Evolutionary conservation across 2,797 vertebrate species (phyloP), one percentile per base, ranked within the genome.

Genomic region (Valencia hispanica): DNA sequence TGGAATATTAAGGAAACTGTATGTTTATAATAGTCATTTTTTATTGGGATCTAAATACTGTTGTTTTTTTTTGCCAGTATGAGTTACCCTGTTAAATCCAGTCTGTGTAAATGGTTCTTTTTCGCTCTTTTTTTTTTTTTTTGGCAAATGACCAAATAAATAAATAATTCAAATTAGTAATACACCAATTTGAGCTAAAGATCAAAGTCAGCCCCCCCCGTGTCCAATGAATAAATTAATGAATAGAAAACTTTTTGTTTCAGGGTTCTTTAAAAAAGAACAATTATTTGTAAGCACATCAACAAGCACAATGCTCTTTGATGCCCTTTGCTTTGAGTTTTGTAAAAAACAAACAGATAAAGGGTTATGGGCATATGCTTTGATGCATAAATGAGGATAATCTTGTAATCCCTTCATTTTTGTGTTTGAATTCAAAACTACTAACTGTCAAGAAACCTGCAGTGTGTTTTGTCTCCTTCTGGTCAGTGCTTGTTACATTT

Each of bases 281-380:
- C n/a, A n/a, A n/a, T n/a, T n/a, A 5, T 66, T 22, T 1, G 4
- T 66, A 43, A 41, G 12, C 20, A 22, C 36, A 66, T 41, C 36
- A 41, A 12, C 63, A 3, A n/a, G 22, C 63, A 66, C 11, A 14
- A n/a, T 25, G 36, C 41, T 66, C 63, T 66, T 66, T 66, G 63
- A 66, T 43, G 63, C 36, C n/a, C 63, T 66, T 66, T 66, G 63
- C 41, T 66, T 43, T 65, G 61, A 66, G 63, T n/a, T 41, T 66
- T 66, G 63, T 15, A 12, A 65, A 66, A 61, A 63, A 61, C n/a
- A 61, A 59, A 57, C 11, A 66, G 39, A n/a, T 43, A n/a, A 43
- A 66, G 25, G 53, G 53, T n/a, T n/a, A 55, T 25, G 11, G 63
- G 8, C 59, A 10, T 10, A 36, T 36, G 32, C 59, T 63, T 36